These are phyloP conservation scores for Aspidapion aeneum DNA, from an alignment of 2,888 invertebrate species.

Conservation along the genomic window DNA sequence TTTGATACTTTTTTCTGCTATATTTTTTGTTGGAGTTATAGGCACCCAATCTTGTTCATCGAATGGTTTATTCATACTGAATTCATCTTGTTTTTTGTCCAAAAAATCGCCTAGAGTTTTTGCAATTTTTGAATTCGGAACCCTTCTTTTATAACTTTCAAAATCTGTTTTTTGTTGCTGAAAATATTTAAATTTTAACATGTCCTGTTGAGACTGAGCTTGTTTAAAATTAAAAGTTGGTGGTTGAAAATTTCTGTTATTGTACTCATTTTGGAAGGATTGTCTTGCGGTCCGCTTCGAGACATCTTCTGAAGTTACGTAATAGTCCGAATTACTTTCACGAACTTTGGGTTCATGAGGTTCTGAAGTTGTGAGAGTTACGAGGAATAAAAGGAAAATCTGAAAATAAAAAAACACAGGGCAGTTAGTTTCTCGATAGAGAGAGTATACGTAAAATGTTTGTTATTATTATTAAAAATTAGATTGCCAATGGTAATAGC, in stretches of 20 bases:
- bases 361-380: background rate
- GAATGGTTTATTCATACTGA: background rate
- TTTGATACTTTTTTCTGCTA: background rate
- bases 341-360: background rate
- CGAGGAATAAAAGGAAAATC: background rate
- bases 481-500: too few relatives aligned
- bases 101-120: background rate
- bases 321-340: conserved; percentile 20
- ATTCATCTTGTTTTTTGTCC: background rate
- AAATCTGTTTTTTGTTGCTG: conserved; percentile 40
- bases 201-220: conserved; percentile 38
- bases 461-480: too few relatives aligned
- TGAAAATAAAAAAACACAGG: too few relatives aligned
- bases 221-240: conserved; percentile 35
- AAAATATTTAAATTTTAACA: conserved; percentile 36
- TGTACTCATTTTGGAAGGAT: background rate
- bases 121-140: background rate
- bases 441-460: too few relatives aligned
- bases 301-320: conserved; percentile 1
- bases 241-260: conserved; percentile 21
- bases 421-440: too few relatives aligned
- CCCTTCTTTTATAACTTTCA: conserved; percentile 19
- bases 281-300: conserved; percentile 13
- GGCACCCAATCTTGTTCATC: background rate
- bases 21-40: background rate